A percentile compares a stretch with the other conserved stretches of the same genome.
phyloP scores from a whole-genome alignment of 2,797 vertebrate genomes.

The Mustela erminea region DNA sequence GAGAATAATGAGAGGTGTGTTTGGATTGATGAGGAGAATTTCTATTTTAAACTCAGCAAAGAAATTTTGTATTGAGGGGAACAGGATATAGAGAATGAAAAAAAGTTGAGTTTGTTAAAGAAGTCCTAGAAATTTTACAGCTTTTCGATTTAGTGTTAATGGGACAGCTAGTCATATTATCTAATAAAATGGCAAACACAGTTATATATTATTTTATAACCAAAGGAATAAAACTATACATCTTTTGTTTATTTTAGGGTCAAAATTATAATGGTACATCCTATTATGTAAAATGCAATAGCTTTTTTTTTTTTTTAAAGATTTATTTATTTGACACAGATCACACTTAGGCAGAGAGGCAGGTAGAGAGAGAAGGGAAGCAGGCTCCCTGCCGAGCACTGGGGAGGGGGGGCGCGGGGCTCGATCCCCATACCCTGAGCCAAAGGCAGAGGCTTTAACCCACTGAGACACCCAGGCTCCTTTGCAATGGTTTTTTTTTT shows the following conservation, averaged over 20 bases:
- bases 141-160: conserved; percentile 26
- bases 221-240: not conserved
- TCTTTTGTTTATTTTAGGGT: not conserved
- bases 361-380: too few relatives aligned
- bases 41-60: conserved; percentile 1
- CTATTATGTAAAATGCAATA: not conserved
- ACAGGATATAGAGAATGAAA: not conserved
- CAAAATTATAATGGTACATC: not conserved
- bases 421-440: too few relatives aligned
- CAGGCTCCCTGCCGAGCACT: too few relatives aligned
- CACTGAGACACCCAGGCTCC: too few relatives aligned
- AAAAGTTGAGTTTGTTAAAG: conserved; percentile 17
- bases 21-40: not conserved
- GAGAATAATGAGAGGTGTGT: not conserved
- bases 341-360: too few relatives aligned
- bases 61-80: not conserved
- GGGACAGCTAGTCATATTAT: not conserved
- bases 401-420: accelerated
- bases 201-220: not conserved
- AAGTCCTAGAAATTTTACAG: not conserved
- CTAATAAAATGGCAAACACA: not conserved
- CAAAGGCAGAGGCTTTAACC: too few relatives aligned
- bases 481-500: not conserved
- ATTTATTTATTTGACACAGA: too few relatives aligned
- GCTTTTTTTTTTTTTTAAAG: too few relatives aligned